Base-by-base conservation (phyloP, 2,113 vertebrate species). In the Podocnemis expansa region DNA sequence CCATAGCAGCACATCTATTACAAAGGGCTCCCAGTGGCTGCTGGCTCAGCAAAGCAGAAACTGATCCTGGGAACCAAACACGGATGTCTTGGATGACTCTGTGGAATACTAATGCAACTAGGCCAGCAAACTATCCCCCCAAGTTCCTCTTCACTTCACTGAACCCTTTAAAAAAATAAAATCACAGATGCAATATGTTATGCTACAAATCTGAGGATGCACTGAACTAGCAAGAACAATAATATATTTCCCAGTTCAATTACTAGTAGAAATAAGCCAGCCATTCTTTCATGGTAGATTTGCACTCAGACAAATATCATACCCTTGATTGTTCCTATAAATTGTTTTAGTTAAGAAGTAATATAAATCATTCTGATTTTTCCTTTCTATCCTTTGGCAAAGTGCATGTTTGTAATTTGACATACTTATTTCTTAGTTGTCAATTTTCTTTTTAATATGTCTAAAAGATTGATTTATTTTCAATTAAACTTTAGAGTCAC, bases 381-480 rank as follows among this genome's bases (percentile, higher is more conserved):
- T 88, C 54, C 73, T 86, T 94, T 92, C 55, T 34, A 2, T 63
- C 0, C 75, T 1, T 10, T 89, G 67, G 85, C n/a, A 92, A 16
- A 82, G 4, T 0, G 1, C 5, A 5, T 70, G 75, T 51, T 86
- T 95, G 49, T 0, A 43, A 91, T 95, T 85, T 91, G 24, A 85
- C 56, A 83, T 84, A 91, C 29, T 90, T 93, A 86, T 21, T 91
- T 78, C 90, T 93, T 92, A 95, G 76, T 80, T 93, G 29, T 78
- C 87, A 90, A 34, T 70, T 95, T 96, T 45, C 25, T 80, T 89
- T 34, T 85, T 75, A 79, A 63, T 89, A 82, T 93, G 91, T 89
- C 89, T 96, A 85, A 89, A 87, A 70, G 94, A 92, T 45, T 89
- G 88, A 96, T 89, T 96, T 95, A 96, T 96, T 93, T 96, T 84